Base-by-base conservation (phyloP, 2,113 vertebrate species). In the Echinops telfairi region DNA sequence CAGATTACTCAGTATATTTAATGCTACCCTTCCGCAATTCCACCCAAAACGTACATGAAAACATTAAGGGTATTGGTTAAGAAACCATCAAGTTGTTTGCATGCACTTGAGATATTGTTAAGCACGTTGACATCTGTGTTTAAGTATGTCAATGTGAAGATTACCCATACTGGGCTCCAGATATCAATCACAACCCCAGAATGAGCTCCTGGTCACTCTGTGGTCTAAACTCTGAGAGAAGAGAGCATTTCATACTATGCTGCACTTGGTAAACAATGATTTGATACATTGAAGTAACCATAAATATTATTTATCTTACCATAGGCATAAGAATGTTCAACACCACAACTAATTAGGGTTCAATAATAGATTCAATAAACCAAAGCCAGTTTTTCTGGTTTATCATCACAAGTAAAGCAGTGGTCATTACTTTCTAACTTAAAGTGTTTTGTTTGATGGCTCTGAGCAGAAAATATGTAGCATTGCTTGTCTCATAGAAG, bases 301-400 rank as follows among this genome's bases (percentile, higher is more conserved):
- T 94, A 95, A 96, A 95, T 97, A 95, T 91, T 96, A 93, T 96
- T 98, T 97, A 91, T 96, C 91, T 97, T 95, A 38, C 94, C 96
- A 81, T 95, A 92, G 75, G 57, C 93, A 86, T 96, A 87, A 96
- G 81, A 97, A 93, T 89, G 60, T 80, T 94, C 94, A 93, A 89
- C 93, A n/a, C 27, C 79, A 94, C 82, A 93, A 36, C 78, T 97
- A 97, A 96, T 95, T 97, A 94, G 83, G 22, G 80, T 91, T 97
- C 97, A 92, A 81, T 97, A 95, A 96, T 38, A 88, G 90, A 97
- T 87, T 90, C 94, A 86, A 94, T 95, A 95, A 97, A 88, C 94
- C 31, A 0, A 95, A 96, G 79, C 29, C 71, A 36, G 83, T 92
- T 93, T 96, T 86, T 95, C 93, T 97, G 29, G 89, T 97, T 89